phyloP scores from a whole-genome alignment of 2,797 vertebrate species.

The Gobionotothen gibberifrons region DNA sequence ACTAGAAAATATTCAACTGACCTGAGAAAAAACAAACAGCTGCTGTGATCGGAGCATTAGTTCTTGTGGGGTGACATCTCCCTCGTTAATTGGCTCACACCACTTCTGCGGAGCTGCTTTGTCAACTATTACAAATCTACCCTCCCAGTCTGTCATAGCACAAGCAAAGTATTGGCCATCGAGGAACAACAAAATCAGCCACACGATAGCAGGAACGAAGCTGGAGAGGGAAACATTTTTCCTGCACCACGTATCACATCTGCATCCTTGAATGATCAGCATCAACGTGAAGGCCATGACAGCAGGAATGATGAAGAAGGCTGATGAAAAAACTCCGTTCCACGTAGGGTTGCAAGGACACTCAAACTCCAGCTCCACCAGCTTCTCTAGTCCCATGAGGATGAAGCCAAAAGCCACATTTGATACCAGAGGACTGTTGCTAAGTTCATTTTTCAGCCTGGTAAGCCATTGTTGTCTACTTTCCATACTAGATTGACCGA shows the following conservation, averaged over 20 bases:
- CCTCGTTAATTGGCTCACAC: slow-evolving; percentile 82
- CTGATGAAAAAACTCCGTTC: slow-evolving; percentile 83
- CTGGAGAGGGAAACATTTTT: slow-evolving; percentile 80
- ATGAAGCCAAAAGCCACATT: slow-evolving; percentile 86
- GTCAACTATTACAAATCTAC: slow-evolving; percentile 84
- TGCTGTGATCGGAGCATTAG: slow-evolving; percentile 84
- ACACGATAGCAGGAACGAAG: slow-evolving; percentile 81
- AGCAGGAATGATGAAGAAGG: slow-evolving; percentile 85
- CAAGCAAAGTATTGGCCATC: slow-evolving; percentile 86
- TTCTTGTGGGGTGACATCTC: slow-evolving; percentile 76
- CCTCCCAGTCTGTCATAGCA: slow-evolving; percentile 85
- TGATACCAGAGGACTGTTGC: slow-evolving; percentile 85
- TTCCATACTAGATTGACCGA: slow-evolving; percentile 83
- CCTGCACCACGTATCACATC: slow-evolving; percentile 77
- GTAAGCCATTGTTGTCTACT: slow-evolving; percentile 86
- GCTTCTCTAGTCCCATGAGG: slow-evolving; percentile 85
- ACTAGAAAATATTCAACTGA: slow-evolving; percentile 60
- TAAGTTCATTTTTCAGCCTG: slow-evolving; percentile 86
- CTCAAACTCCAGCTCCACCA: slow-evolving; percentile 86
- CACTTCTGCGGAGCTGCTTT: slow-evolving; percentile 85
- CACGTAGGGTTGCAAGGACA: slow-evolving; percentile 84
- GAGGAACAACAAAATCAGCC: slow-evolving; percentile 85
- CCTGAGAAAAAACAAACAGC: slow-evolving; percentile 84
- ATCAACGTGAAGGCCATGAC: slow-evolving; percentile 85
- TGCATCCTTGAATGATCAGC: slow-evolving; percentile 85